Percentiles rank a stretch among this genome's conserved stretches.
Evolutionary conservation across 2,888 invertebrate genomes (phyloP).

Genomic region (Agonum fuliginosum): DNA sequence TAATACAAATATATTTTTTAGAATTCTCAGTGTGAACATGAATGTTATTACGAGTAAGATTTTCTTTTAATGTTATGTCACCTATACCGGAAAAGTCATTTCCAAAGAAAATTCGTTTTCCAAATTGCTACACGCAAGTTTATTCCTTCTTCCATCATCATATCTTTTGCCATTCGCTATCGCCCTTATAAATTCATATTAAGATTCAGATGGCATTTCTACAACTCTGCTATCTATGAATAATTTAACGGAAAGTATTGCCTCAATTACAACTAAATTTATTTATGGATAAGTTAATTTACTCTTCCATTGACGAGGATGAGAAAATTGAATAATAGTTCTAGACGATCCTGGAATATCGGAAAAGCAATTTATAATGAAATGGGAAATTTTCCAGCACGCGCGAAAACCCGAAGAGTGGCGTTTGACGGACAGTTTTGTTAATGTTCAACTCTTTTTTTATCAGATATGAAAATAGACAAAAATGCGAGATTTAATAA

Average conservation of each 20-base stretch:
- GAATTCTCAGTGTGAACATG: too few relatives aligned
- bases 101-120: not conserved
- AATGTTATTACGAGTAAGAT: too few relatives aligned
- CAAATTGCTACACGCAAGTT: not conserved
- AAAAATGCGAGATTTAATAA: too few relatives aligned
- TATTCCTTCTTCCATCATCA: not conserved
- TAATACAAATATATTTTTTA: too few relatives aligned
- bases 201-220: not conserved
- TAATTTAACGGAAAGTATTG: constrained; percentile 2
- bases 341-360: not conserved
- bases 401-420: not conserved
- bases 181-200: too few relatives aligned
- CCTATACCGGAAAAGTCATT: too few relatives aligned
- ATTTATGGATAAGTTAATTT: constrained; percentile 25
- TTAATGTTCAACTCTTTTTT: constrained; percentile 10
- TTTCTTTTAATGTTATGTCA: too few relatives aligned
- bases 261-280: constrained; percentile 25
- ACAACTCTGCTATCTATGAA: constrained; percentile 1
- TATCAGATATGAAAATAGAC: too few relatives aligned
- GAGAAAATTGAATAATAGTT: constrained; percentile 19
- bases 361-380: constrained; percentile 28
- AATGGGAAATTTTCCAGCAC: not conserved
- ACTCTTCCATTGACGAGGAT: constrained; percentile 22
- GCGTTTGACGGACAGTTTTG: constrained; percentile 26
- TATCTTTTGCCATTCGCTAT: not conserved